Evolutionary conservation across 2,113 vertebrate genomes (phyloP).

Genomic region (Dromaius novaehollandiae): DNA sequence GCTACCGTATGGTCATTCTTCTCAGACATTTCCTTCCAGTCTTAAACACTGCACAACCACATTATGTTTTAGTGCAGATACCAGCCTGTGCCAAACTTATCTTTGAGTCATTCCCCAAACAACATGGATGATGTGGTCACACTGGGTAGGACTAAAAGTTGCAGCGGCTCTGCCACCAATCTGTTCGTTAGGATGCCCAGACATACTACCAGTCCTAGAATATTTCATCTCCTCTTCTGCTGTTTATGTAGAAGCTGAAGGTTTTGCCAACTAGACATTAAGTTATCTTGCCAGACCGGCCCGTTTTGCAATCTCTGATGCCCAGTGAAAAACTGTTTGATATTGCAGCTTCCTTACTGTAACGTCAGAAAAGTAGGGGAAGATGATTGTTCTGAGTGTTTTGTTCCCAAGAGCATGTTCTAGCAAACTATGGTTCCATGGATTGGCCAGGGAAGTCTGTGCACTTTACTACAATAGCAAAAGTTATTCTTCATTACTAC

Average conservation of each 20-base stretch:
- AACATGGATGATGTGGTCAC: neutral
- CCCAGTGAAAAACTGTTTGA: neutral
- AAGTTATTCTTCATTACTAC: neutral
- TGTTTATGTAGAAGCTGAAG: neutral
- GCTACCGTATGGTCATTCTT: neutral
- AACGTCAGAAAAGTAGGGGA: neutral
- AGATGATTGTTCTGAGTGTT: neutral
- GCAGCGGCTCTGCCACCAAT: too few species aligned
- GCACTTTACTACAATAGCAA: neutral
- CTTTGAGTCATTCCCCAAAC: neutral
- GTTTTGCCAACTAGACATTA: neutral
- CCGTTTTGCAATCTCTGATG: neutral
- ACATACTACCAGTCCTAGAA: neutral
- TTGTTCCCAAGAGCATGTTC: neutral
- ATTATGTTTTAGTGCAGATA: neutral
- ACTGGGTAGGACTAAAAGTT: neutral
- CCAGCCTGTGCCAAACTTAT: neutral
- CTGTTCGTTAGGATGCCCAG: neutral
- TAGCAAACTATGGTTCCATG: neutral
- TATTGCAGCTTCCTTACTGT: neutral
- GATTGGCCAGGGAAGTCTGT: neutral
- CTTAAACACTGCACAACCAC: neutral
- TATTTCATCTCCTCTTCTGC: neutral
- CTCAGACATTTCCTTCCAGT: neutral
- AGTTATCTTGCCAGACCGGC: neutral